Evolutionary conservation across 1,140 invertebrate species (phyloP), one percentile per base, ranked within the genome.

Genomic region (Thaumetopoea pityocampa): DNA sequence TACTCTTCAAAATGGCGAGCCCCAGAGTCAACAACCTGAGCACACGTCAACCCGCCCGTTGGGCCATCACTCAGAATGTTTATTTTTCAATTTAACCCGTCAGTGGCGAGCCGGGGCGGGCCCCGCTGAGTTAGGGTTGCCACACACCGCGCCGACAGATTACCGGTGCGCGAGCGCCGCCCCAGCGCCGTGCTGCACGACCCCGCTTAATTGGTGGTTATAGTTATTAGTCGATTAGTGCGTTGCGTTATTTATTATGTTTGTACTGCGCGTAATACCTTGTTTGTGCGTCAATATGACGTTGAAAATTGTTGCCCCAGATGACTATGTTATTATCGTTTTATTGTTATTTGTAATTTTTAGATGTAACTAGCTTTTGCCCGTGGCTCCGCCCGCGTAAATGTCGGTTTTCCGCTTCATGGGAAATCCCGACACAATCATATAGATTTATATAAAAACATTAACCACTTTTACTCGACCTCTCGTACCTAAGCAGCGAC

Each of bases 1-100:
- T 22, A 43, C 45, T 28, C 22, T 36, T 48, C 51, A 46, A 53
- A 50, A 67, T 52, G 53, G 50, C 44, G 41, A n/a, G n/a, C n/a
- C n/a, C n/a, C 24, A 10, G 53, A 64, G 60, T 69, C 59, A 72
- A 70, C 65, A 76, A 69, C 67, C 64, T 49, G 43, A 40, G 45
- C 40, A 22, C 43, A 45, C 54, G 49, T 43, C 49, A 49, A 38
- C 34, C 48, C 33, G 48, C 22, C 42, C 44, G 51, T 50, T 51
- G 27, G 26, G 40, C 44, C 56, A 60, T 67, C 67, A 61, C 53
- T 61, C 64, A 56, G 46, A 17, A 34, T 78, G 69, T 77, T 78
- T 78, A 76, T 78, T 78, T 78, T 78, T 73, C 71, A 78, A 76
- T 73, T 74, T 60, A 46, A 54, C 45, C 73, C 67, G 67, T 71